phyloP scores from a whole-genome alignment of 2,888 invertebrate species.

The Drosophila paranaensis region DNA sequence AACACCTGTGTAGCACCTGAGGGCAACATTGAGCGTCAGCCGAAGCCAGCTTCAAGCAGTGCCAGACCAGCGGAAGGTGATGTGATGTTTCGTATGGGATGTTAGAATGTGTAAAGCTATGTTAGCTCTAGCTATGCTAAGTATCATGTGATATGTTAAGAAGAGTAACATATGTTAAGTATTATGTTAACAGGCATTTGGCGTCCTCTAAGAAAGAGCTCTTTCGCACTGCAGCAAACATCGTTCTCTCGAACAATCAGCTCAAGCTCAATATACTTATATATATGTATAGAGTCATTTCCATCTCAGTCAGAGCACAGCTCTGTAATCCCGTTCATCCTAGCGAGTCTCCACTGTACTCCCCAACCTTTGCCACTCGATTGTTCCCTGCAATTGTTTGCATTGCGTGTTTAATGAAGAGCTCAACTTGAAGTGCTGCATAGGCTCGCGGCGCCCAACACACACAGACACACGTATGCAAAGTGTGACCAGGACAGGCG shows the following conservation, averaged over 20 bases:
- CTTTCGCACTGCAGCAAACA: not conserved
- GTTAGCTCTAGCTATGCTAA: no score
- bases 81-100: no score
- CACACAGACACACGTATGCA: slow-evolving; percentile 21
- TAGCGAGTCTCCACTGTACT: not conserved
- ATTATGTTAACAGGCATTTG: no score
- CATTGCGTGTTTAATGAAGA: slow-evolving; percentile 1
- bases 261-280: not conserved
- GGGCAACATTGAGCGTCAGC: not conserved
- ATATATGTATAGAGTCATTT: not conserved
- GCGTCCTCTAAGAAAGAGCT: no score
- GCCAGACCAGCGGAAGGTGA: no score
- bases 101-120: no score
- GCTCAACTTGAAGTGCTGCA: slow-evolving; percentile 30
- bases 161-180: no score
- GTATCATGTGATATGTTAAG: no score
- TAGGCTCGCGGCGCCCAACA: slow-evolving; percentile 9
- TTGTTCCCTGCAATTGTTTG: not conserved
- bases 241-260: not conserved
- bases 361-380: not conserved
- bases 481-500: slow-evolving; percentile 25
- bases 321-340: not conserved
- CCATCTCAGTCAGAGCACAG: no score
- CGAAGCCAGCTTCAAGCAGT: no score
- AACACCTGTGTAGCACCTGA: not conserved